Evolutionary conservation across 1,140 invertebrate genomes (phyloP).

Genomic region (Drosophila burlai): DNA sequence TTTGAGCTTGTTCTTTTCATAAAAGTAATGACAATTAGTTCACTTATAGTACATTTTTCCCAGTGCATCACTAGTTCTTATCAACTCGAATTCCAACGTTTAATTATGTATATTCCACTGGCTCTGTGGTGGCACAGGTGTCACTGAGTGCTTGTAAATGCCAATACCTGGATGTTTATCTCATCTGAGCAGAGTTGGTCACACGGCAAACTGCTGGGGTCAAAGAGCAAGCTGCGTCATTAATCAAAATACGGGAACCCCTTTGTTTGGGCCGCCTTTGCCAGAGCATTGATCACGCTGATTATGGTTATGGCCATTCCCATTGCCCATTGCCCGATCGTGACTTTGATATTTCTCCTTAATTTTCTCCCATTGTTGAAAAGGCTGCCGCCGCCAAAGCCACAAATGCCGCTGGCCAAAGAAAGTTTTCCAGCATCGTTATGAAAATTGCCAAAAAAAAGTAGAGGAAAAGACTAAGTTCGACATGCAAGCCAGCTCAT

Average conservation of each 20-base stretch:
- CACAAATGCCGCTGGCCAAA: constrained; percentile 57
- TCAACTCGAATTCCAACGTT: constrained; percentile 34
- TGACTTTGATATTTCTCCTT: constrained; percentile 79
- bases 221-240: constrained; percentile 69
- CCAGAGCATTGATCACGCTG: constrained; percentile 66
- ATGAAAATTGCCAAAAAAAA: constrained; percentile 50
- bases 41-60: neutral
- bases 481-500: constrained; percentile 5
- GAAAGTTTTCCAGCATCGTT: constrained; percentile 65
- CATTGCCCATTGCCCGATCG: constrained; percentile 57
- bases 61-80: constrained; percentile 30
- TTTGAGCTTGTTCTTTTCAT: neutral
- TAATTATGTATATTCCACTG: constrained; percentile 35
- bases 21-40: neutral
- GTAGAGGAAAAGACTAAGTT: constrained; percentile 9
- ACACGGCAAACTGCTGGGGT: constrained; percentile 30
- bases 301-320: constrained; percentile 57
- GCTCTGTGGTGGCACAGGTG: constrained; percentile 31
- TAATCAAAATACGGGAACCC: constrained; percentile 61
- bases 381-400: constrained; percentile 36
- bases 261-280: constrained; percentile 46
- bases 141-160: constrained; percentile 49
- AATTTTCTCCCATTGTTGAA: constrained; percentile 72
- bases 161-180: constrained; percentile 18
- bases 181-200: neutral